Base-by-base conservation (phyloP, 2,888 invertebrate species). In the Ptilodon capucinus region DNA sequence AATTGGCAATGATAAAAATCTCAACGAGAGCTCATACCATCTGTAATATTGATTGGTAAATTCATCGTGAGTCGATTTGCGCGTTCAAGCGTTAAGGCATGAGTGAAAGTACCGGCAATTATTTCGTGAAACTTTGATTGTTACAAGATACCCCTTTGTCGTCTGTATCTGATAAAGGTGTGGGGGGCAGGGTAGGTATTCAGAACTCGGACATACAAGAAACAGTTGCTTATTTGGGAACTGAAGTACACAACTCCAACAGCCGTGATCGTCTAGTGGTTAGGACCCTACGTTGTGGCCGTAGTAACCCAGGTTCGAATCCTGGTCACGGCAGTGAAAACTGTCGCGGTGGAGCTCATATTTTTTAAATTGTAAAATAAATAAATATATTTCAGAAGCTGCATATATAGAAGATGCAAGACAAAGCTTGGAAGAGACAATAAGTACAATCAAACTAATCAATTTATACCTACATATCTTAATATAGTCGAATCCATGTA, bases 251-350 rank as follows among this genome's bases (percentile, higher is more conserved):
- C 11, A 19, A 60, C 60, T 61, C 46, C 61, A 36, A 39, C 32
- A 64, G 57, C 92, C 91, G 92, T 92, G 91, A 92, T 92, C 91
- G 93, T 93, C 92, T 93, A 93, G 93, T 94, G 93, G 93, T 93
- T 93, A 93, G 93, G 92, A 93, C 93, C 91, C 92, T 92, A 92
- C 93, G 93, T 93, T 93, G 93, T 93, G 93, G 93, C 93, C 93
- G 94, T 93, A 91, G 90, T 92, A 92, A 92, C 92, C 92, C 92
- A 92, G 93, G 92, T 93, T 93, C 92, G 92, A 92, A 92, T 93
- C 93, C 93, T 93, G 93, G 93, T 93, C 92, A 93, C 93, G 93
- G 93, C 93, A 93, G 86, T 86, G 84, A 52, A 36, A 68, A 73
- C 74, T 78, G 69, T 74, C 68, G 18, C 60, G 68, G 75, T 50